These are phyloP conservation scores for Tipula helvola DNA, from an alignment of 2,888 invertebrate species.

Conservation along the genomic window DNA sequence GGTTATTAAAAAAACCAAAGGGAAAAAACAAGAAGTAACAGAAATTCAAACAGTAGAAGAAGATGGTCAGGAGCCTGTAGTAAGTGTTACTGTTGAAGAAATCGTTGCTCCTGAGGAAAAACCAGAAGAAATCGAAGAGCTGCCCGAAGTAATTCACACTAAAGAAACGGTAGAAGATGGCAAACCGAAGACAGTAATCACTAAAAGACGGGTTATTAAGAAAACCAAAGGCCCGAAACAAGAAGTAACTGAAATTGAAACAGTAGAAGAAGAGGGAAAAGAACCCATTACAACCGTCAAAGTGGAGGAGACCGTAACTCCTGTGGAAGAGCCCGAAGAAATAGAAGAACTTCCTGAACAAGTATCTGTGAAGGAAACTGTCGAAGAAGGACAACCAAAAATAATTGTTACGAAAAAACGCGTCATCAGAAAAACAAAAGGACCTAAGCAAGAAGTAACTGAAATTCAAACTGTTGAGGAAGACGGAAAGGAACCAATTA, in stretches of 20 bases:
- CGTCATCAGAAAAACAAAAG: constrained; percentile 26
- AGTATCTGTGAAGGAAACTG: neutral
- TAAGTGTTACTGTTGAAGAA: constrained; percentile 25
- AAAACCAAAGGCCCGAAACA: constrained; percentile 25
- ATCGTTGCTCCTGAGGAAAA: neutral
- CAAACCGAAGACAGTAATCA: constrained; percentile 20
- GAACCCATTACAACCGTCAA: neutral
- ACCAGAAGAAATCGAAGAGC: constrained; percentile 12
- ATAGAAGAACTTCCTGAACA: constrained; percentile 12
- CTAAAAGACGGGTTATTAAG: constrained; percentile 7
- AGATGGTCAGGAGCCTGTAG: constrained; percentile 30
- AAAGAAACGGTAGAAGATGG: constrained; percentile 28
- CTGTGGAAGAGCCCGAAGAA: constrained; percentile 9
- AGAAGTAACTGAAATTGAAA: constrained; percentile 26
- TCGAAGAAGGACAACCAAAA: constrained; percentile 23
- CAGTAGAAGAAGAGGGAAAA: constrained; percentile 16
- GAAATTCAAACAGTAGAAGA: constrained; percentile 33
- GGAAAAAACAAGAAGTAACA: constrained; percentile 25
- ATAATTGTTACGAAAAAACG: constrained; percentile 27
- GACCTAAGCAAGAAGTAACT: constrained; percentile 23
- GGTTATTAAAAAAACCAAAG: constrained; percentile 25
- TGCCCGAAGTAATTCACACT: constrained; percentile 12
- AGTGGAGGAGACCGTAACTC: neutral
- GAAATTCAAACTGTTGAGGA: constrained; percentile 28
- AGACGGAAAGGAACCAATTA: constrained; percentile 31